Evolutionary conservation across 2,797 vertebrate species (phyloP), one percentile per base, ranked within the genome.

Genomic region (Microctenopoma lineatum): DNA sequence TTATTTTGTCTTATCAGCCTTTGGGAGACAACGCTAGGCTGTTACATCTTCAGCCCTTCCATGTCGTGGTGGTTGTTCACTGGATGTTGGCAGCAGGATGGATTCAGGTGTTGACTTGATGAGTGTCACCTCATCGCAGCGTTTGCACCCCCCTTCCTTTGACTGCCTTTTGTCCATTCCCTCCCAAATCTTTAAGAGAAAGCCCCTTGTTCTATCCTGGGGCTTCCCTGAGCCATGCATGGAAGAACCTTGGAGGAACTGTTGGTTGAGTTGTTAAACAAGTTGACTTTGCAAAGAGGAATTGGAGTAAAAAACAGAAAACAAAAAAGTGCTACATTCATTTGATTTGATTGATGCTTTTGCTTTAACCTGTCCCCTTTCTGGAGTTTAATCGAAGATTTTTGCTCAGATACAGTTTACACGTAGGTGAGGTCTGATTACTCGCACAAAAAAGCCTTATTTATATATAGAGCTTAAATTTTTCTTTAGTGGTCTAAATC

Each of bases 41-140:
- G 59, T 54, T 47, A 41, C 21, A 42, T 66, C 56, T 84, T 68
- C 67, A 70, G 56, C 77, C 64, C 60, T 84, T 89, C 87, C 81
- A 90, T 92, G 91, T 88, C 67, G 46, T 78, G 80, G 81, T 86
- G 61, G 63, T 85, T 58, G 65, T 58, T 80, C 77, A 78, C 75
- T 90, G 83, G 83, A 90, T 91, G 86, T 90, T 79, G 77, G 84
- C 79, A 87, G 65, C 89, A 93, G 89, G 85, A 94, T 94, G 93
- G 91, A 90, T 90, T 57, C 64, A 21, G 73, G 81, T 84, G 85
- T 91, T 89, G 82, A 92, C 88, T 84, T 90, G 89, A 92, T 69
- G 44, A 27, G 77, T 77, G 74, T 66, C 62, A 70, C 64, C 54
- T 79, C 79, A 34, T 77, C 75, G 87, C 85, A 82, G 74, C 65